phyloP scores from a whole-genome alignment of 2,113 vertebrate genomes.

The Brachionichthys hirsutus region DNA sequence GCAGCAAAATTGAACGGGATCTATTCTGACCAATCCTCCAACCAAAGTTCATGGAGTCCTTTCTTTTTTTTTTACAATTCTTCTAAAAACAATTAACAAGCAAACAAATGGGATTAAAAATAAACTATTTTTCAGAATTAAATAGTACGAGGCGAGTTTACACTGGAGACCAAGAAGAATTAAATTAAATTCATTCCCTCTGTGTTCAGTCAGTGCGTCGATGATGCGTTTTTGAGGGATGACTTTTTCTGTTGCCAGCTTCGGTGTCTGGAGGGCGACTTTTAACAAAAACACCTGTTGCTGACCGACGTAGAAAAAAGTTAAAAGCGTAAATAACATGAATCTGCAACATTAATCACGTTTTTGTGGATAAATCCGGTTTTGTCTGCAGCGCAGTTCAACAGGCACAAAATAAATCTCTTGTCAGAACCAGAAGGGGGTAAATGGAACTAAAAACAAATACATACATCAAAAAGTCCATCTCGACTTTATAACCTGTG shows the following conservation, averaged over 20 bases:
- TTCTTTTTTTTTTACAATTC: too few species aligned
- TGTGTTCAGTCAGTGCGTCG: too few species aligned
- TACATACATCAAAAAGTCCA: not conserved
- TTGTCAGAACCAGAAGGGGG: slow-evolving; percentile 18
- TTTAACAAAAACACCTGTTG: slow-evolving; percentile 37
- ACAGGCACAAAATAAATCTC: not conserved
- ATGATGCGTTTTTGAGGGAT: not conserved
- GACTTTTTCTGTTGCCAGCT: not conserved
- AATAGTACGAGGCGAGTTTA: too few species aligned
- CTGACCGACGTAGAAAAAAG: not conserved
- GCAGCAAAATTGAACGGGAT: too few species aligned
- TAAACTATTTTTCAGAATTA: too few species aligned
- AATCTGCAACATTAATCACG: not conserved
- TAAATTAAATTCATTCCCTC: too few species aligned
- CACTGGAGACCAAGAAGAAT: too few species aligned
- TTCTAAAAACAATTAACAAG: too few species aligned
- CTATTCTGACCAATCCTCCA: too few species aligned
- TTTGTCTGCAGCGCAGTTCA: not conserved
- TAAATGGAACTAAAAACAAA: not conserved
- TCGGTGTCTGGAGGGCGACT: slow-evolving; percentile 1
- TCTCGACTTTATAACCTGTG: not conserved
- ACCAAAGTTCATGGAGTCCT: too few species aligned
- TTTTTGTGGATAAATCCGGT: not conserved
- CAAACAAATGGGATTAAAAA: too few species aligned
- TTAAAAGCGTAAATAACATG: not conserved